phyloP scores from a whole-genome alignment of 1,140 invertebrate genomes.

The Ctenoplectra terminalis region DNA sequence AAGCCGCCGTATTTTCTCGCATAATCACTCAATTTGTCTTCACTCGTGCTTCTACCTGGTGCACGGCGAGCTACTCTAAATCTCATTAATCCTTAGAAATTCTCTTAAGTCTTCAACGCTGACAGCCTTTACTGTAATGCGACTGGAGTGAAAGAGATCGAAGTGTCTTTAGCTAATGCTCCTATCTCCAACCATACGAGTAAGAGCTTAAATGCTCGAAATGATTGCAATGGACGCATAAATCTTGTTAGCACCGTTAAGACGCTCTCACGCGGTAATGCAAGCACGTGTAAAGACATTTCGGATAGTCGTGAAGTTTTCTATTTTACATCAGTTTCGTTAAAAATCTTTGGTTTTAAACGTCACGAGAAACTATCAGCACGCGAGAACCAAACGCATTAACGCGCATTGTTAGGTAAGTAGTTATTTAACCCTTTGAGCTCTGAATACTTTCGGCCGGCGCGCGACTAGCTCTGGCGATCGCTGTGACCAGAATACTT shows the following conservation, averaged over 20 bases:
- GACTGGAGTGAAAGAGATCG: slow-evolving; percentile 18
- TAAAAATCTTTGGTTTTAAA: no score
- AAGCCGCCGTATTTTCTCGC: neutral
- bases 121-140: neutral
- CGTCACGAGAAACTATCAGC: no score
- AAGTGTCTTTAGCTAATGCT: slow-evolving; percentile 46
- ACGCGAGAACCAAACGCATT: no score
- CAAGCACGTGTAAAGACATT: no score
- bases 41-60: slow-evolving; percentile 12
- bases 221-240: slow-evolving; percentile 35
- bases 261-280: neutral
- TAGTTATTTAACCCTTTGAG: no score
- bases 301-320: neutral
- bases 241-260: slow-evolving; percentile 47
- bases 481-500: no score
- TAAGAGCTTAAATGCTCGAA: slow-evolving; percentile 60
- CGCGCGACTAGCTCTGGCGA: no score
- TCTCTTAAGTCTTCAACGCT: slow-evolving; percentile 13
- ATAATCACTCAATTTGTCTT: slow-evolving; percentile 13
- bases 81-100: slow-evolving; percentile 36
- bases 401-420: no score
- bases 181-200: slow-evolving; percentile 29
- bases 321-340: neutral
- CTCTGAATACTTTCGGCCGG: no score
- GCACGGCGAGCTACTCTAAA: slow-evolving; percentile 39